Conservation (phyloP, 1,140 invertebrate species). For the Oryzaephilus surinamensis region DNA sequence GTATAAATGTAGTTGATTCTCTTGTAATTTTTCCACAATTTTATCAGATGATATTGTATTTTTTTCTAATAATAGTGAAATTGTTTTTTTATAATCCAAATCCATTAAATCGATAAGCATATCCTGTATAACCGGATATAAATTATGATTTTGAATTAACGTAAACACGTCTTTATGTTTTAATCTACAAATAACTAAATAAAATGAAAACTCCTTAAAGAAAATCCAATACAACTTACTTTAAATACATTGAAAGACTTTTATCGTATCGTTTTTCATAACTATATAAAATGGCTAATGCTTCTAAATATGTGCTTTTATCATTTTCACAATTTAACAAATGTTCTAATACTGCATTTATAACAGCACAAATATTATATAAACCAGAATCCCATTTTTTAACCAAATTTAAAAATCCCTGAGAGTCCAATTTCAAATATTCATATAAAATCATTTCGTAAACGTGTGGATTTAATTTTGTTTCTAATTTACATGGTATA, state of each 20-base stretch:
- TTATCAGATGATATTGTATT: slow-evolving; percentile 66
- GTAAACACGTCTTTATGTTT: slow-evolving; percentile 79
- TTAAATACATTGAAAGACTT: slow-evolving; percentile 85
- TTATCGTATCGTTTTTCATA: slow-evolving; percentile 87
- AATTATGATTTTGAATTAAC: slow-evolving; percentile 71
- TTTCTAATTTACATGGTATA: slow-evolving; percentile 58
- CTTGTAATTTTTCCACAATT: slow-evolving; percentile 71
- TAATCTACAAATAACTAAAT: slow-evolving; percentile 49
- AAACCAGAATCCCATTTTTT: slow-evolving; percentile 78
- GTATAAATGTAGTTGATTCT: slow-evolving; percentile 66
- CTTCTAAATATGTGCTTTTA: slow-evolving; percentile 67
- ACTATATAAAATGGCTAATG: slow-evolving; percentile 84
- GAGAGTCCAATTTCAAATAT: slow-evolving; percentile 76
- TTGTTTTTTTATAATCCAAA: slow-evolving; percentile 73
- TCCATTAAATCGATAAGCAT: slow-evolving; percentile 86
- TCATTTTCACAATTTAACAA: slow-evolving; percentile 54
- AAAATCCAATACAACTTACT: slow-evolving; percentile 48
- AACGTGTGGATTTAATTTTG: slow-evolving; percentile 66
- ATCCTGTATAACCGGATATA: slow-evolving; percentile 73
- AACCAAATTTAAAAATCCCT: slow-evolving; percentile 78
- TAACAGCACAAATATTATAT: slow-evolving; percentile 78
- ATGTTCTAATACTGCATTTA: slow-evolving; percentile 75
- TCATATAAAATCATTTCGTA: slow-evolving; percentile 96
- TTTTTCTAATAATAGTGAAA: slow-evolving; percentile 74
- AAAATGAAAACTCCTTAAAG: no score